Base-by-base conservation (phyloP, 2,888 invertebrate species). In the Plebejus argus region DNA sequence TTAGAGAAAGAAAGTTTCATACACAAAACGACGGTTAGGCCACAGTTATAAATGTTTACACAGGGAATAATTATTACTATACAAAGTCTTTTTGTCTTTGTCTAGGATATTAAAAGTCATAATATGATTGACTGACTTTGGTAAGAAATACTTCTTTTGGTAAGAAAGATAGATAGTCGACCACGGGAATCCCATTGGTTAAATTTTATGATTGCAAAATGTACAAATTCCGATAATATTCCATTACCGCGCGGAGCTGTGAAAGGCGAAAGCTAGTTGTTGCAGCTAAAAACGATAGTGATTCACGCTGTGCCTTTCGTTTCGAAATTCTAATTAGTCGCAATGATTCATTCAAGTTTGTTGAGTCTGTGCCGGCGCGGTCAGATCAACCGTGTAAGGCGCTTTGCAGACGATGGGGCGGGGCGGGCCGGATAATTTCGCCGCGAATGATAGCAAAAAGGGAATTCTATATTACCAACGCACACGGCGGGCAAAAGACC, bases 321-420 rank as follows among this genome's bases (percentile, higher is more conserved):
- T 66, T 66, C 66, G 6, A 66, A 66, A 33, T 28, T 33, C 28
- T 33, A 66, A 66, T 66, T 66, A 66, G 66, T 66, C 66, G 15
- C 28, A 6, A 3, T 66, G 66, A 66, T 28, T 66, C 66, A 66
- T 66, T 23, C 10, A 23, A 33, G 28, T 15, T 28, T 66, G 66
- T 66, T 66, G 33, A 66, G 66, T 66, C 66, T 15, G 66, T 2
- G 15, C 28, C 28, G 66, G 15, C 28, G 66, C 15, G 28, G 12
- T 61, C 23, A 23, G 61, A 66, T 66, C 28, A 33, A 66, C 33
- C 66, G 66, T 66, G 1, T 15, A n/a, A n/a, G n/a, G n/a, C n/a
- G n/a, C n/a, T n/a, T n/a, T n/a, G n/a, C n/a, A n/a, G n/a, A n/a
- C n/a, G n/a, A n/a, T n/a, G n/a, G n/a, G n/a, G n/a, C n/a, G n/a